Percentiles rank a stretch among this genome's conserved stretches.
These are phyloP conservation scores for Neuroterus valhalla DNA, from an alignment of 1,140 invertebrate genomes.

Conservation along the genomic window DNA sequence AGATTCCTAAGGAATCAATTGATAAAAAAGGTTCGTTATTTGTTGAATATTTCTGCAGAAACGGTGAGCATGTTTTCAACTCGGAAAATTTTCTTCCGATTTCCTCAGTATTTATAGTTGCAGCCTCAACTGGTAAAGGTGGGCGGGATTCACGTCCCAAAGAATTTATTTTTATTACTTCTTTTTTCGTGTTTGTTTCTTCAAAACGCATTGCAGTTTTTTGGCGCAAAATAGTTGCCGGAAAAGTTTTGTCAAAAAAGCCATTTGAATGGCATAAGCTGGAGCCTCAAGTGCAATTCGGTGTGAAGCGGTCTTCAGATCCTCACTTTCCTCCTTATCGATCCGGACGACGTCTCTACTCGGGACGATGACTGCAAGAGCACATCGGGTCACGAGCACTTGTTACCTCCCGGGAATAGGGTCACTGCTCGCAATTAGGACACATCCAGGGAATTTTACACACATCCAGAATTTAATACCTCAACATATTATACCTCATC, in stretches of 20 bases:
- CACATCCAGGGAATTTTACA: not conserved
- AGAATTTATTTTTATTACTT: slow-evolving; percentile 20
- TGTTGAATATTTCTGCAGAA: not conserved
- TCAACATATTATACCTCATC: not conserved
- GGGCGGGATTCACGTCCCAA: not conserved
- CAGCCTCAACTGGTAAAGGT: not conserved
- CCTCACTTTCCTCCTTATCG: slow-evolving; percentile 11
- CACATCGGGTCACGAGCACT: slow-evolving; percentile 11
- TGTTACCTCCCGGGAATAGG: not conserved
- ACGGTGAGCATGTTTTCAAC: not conserved
- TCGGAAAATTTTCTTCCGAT: slow-evolving; percentile 1
- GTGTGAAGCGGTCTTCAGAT: not conserved
- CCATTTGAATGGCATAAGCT: not conserved
- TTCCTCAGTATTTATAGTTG: not conserved
- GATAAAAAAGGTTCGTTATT: too few relatives aligned
- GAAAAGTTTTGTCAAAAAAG: slow-evolving; percentile 5
- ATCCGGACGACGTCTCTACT: not conserved
- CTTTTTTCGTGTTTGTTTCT: not conserved
- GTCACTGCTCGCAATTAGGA: slow-evolving; percentile 11
- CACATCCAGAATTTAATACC: not conserved
- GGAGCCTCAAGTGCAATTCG: not conserved
- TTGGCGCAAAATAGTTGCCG: too few relatives aligned
- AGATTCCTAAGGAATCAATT: too few relatives aligned
- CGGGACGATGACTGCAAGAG: slow-evolving; percentile 1
- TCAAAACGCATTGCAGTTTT: not conserved